Conservation (phyloP, 2,797 vertebrate genomes). For the Meriones psammophilus region DNA sequence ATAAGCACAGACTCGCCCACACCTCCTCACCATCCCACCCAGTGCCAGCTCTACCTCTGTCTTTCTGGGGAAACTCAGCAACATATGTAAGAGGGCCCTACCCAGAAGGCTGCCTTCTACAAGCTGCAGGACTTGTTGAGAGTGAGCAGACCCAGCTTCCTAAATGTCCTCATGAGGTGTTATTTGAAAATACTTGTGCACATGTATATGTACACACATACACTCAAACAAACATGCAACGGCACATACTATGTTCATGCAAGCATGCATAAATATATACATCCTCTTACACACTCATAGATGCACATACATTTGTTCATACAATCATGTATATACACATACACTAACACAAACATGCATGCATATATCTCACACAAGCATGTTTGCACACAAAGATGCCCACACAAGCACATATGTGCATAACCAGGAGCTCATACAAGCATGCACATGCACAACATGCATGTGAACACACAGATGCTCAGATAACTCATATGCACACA, state of each 20-base stretch:
- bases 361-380: neutral
- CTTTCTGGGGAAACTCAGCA: neutral
- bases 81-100: neutral
- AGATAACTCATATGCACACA: neutral
- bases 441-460: neutral
- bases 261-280: neutral
- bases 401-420: neutral
- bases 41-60: neutral
- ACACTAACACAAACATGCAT: neutral
- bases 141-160: neutral
- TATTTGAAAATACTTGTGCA: neutral
- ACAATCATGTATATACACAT: neutral
- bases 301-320: neutral
- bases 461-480: neutral
- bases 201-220: too few species aligned
- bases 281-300: neutral
- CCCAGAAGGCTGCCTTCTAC: neutral
- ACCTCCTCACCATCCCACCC: fast-evolving
- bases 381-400: neutral
- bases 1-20: neutral
- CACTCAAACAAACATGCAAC: neutral
- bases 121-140: neutral
- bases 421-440: neutral
- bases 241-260: neutral
- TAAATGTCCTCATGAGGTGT: neutral